Evolutionary conservation across 1,140 invertebrate genomes (phyloP).

Genomic region (Diplogasteroides magnus): DNA sequence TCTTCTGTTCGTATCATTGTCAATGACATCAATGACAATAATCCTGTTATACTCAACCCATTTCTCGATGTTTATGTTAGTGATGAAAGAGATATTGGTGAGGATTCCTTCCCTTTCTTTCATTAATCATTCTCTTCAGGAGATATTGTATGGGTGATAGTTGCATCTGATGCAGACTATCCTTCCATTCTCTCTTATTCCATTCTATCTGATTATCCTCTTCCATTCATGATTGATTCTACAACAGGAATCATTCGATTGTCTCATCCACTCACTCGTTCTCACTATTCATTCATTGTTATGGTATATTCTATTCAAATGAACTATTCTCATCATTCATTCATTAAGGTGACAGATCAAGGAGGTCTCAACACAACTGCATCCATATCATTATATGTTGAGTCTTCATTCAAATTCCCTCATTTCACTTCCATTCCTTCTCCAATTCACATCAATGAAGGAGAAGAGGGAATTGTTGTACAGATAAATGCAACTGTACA

Average conservation of each 20-base stretch:
- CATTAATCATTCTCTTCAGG: not conserved
- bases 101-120: too few relatives aligned
- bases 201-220: not conserved
- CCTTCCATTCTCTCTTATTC: not conserved
- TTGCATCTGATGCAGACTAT: not conserved
- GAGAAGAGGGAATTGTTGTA: not conserved
- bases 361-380: not conserved
- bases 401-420: not conserved
- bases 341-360: not conserved
- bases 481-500: not conserved
- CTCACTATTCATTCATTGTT: not conserved
- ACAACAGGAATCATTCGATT: not conserved
- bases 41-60: constrained; percentile 12
- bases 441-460: not conserved
- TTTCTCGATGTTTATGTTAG: constrained; percentile 15
- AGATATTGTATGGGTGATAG: not conserved
- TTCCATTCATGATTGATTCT: not conserved
- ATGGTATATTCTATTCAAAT: not conserved
- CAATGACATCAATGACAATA: constrained; percentile 19
- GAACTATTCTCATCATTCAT: not conserved
- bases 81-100: not conserved
- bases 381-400: not conserved
- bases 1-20: constrained; percentile 2
- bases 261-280: not conserved
- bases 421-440: too few relatives aligned